Percentiles rank a stretch among this genome's conserved stretches.
Conservation (phyloP, 2,797 vertebrate species). For the Emys orbicularis region DNA sequence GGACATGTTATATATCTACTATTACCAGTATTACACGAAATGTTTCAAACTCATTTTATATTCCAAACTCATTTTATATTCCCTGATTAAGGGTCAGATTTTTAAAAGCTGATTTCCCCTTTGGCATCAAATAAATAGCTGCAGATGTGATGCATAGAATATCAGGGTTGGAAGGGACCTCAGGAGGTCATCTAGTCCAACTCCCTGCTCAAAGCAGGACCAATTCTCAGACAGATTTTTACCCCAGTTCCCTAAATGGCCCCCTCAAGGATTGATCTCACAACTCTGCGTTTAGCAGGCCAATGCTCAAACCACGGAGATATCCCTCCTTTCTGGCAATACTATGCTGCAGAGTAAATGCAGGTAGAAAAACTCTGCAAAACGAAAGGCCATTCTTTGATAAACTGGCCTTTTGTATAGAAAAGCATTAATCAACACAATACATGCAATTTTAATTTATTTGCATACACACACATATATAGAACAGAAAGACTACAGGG, state of each 20-base stretch:
- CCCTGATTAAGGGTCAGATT: not conserved
- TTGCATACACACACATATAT: not conserved
- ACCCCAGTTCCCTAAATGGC: too few relatives aligned
- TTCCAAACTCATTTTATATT: not conserved
- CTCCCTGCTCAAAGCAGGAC: too few relatives aligned
- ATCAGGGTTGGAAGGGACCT: too few relatives aligned
- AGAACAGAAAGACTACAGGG: accelerated
- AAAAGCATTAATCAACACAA: not conserved
- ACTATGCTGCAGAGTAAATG: not conserved
- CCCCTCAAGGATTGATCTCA: too few relatives aligned
- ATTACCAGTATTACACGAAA: accelerated
- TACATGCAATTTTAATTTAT: not conserved
- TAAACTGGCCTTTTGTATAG: not conserved
- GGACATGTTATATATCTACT: not conserved
- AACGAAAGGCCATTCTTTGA: not conserved
- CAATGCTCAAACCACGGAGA: too few relatives aligned
- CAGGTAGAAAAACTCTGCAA: not conserved
- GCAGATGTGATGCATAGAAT: not conserved
- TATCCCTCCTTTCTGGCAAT: not conserved
- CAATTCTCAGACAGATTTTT: too few relatives aligned
- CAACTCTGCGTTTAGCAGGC: too few relatives aligned
- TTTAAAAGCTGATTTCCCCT: not conserved
- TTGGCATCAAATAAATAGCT: not conserved
- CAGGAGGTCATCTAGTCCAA: too few relatives aligned
- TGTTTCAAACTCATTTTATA: not conserved